Evolutionary conservation across 2,888 invertebrate species (phyloP).

Genomic region (Idaea dimidiata): DNA sequence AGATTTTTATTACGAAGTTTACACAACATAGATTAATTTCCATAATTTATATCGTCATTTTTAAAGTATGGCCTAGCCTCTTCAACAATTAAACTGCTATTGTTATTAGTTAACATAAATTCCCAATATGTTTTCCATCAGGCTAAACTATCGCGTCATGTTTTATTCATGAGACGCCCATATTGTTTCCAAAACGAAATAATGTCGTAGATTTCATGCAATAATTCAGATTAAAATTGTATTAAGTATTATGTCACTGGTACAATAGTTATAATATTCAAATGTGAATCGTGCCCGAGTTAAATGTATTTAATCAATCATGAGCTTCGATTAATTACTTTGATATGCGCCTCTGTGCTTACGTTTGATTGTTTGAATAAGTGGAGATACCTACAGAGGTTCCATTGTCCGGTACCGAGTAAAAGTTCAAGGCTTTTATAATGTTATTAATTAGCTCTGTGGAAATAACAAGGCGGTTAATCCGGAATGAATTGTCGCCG

Average conservation of each 20-base stretch:
- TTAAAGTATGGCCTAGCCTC: conserved; percentile 37
- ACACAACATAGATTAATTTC: conserved; percentile 23
- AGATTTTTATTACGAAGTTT: conserved; percentile 18
- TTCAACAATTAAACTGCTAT: conserved; percentile 63
- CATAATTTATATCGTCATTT: conserved; percentile 26
- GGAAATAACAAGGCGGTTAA: conserved; percentile 61
- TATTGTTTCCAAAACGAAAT: conserved; percentile 73
- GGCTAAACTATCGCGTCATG: conserved; percentile 53
- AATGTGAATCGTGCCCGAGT: conserved; percentile 74
- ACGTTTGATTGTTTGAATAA: conserved; percentile 56
- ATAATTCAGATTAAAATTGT: conserved; percentile 75
- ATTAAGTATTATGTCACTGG: conserved; percentile 76
- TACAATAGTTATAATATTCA: conserved; percentile 76
- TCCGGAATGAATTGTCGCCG: conserved; percentile 53
- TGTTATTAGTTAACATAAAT: conserved; percentile 64
- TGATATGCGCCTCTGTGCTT: conserved; percentile 66
- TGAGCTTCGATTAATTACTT: conserved; percentile 77
- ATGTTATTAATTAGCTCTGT: conserved; percentile 75
- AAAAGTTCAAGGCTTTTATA: conserved; percentile 75
- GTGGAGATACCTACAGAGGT: conserved; percentile 63
- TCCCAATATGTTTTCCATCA: conserved; percentile 62
- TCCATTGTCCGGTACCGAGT: conserved; percentile 69
- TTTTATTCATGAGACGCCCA: conserved; percentile 66
- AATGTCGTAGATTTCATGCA: conserved; percentile 65
- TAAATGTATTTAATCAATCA: conserved; percentile 80